Percentiles rank a stretch among this genome's conserved stretches.
Evolutionary conservation across 2,888 invertebrate species (phyloP).

Genomic region (Rhaphigaster nebulosa): DNA sequence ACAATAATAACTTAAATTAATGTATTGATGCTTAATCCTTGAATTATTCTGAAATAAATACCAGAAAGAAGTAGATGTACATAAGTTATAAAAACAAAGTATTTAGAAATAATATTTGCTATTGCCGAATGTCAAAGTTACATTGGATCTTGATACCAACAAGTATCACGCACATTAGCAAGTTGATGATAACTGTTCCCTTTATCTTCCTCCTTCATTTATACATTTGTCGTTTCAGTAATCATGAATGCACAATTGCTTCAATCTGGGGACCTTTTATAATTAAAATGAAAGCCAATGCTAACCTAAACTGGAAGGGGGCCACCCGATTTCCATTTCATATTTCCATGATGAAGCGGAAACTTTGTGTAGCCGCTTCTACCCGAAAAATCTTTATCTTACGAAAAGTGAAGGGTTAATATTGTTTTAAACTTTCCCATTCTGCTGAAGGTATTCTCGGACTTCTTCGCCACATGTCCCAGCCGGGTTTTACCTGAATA

Average conservation of each 20-base stretch:
- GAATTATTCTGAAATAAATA: no score
- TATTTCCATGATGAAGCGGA: conserved; percentile 34
- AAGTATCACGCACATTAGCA: not conserved
- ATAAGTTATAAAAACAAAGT: not conserved
- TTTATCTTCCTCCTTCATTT: not conserved
- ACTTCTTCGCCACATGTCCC: conserved; percentile 17
- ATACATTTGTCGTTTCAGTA: not conserved
- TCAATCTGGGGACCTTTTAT: not conserved
- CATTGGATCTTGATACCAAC: not conserved
- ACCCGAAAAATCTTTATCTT: not conserved
- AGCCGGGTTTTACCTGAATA: conserved; percentile 4
- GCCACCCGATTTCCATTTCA: not conserved
- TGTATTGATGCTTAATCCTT: no score
- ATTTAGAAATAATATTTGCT: not conserved
- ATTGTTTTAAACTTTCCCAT: conserved; percentile 38
- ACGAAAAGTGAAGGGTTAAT: not conserved
- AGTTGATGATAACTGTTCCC: not conserved
- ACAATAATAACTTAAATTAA: no score
- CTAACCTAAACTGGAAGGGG: not conserved
- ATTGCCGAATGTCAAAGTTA: not conserved
- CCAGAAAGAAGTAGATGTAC: no score
- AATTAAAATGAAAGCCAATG: not conserved
- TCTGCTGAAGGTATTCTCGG: not conserved
- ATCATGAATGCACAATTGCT: not conserved
- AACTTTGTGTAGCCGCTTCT: not conserved